phyloP scores from a whole-genome alignment of 2,113 vertebrate genomes.

The Corvus hawaiiensis region DNA sequence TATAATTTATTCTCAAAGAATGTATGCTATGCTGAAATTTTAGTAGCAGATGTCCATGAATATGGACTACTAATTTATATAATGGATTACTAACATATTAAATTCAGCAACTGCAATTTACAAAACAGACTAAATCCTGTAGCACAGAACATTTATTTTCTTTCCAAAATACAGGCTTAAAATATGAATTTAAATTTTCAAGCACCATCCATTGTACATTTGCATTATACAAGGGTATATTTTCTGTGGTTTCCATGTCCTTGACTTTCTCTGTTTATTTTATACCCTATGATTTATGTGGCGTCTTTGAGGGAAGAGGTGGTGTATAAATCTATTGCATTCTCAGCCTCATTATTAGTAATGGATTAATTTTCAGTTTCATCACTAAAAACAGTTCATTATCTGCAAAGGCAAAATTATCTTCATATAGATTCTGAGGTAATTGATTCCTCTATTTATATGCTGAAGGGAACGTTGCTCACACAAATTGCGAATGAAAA shows the following conservation, averaged over 20 bases:
- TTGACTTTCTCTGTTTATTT: constrained; percentile 43
- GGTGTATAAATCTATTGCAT: constrained; percentile 16
- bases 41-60: not conserved
- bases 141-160: not conserved
- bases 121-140: not conserved
- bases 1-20: not conserved
- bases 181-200: not conserved
- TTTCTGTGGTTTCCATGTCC: not conserved
- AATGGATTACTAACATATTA: not conserved
- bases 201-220: not conserved
- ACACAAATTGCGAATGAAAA: not conserved
- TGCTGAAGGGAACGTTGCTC: not conserved
- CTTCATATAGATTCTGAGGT: constrained; percentile 32
- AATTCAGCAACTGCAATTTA: not conserved
- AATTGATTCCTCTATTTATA: constrained; percentile 54
- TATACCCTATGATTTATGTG: constrained; percentile 37
- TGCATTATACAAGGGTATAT: not conserved
- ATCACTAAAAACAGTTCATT: constrained; percentile 44
- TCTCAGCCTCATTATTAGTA: constrained; percentile 52
- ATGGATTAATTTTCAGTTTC: constrained; percentile 52
- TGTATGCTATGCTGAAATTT: not conserved
- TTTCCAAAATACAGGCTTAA: not conserved
- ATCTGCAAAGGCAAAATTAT: constrained; percentile 50
- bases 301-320: not conserved
- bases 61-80: not conserved